Conservation (phyloP, 2,797 vertebrate species). For the Acipenser transmontanus region DNA sequence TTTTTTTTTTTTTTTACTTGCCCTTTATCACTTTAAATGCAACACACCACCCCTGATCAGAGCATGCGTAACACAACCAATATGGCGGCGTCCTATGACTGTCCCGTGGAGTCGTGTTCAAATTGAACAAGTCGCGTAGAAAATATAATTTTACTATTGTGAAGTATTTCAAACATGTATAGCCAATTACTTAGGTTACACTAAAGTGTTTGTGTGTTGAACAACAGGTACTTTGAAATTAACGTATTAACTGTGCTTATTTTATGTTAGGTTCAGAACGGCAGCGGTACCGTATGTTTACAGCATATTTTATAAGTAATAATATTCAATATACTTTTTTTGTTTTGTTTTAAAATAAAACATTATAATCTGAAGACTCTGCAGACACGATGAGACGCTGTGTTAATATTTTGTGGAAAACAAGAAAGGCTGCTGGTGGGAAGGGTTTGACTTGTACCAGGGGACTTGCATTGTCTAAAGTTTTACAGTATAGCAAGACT, state of each 20-base stretch:
- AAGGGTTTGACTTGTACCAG: constrained; percentile 6
- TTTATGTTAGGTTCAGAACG: no score
- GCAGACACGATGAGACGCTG: constrained; percentile 11
- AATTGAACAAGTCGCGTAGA: neutral
- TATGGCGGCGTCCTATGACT: constrained; percentile 15
- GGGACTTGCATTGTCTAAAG: neutral
- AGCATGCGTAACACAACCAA: constrained; percentile 10
- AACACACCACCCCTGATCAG: neutral
- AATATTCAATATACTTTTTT: neutral
- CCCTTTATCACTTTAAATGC: no score
- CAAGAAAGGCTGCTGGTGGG: constrained; percentile 24
- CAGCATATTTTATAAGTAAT: neutral
- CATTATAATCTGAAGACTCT: constrained; percentile 3
- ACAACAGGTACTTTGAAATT: no score
- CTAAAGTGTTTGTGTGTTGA: no score
- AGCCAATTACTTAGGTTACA: no score
- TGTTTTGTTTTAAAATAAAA: neutral
- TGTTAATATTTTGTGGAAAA: neutral
- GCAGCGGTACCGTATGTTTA: no score
- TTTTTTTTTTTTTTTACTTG: no score
- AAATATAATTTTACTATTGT: no score
- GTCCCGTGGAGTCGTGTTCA: neutral
- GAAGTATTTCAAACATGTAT: no score
- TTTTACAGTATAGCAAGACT: no score
- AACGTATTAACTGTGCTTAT: no score